These are phyloP conservation scores for Tragulus kanchil DNA, from an alignment of 2,113 vertebrate species.

Conservation along the genomic window DNA sequence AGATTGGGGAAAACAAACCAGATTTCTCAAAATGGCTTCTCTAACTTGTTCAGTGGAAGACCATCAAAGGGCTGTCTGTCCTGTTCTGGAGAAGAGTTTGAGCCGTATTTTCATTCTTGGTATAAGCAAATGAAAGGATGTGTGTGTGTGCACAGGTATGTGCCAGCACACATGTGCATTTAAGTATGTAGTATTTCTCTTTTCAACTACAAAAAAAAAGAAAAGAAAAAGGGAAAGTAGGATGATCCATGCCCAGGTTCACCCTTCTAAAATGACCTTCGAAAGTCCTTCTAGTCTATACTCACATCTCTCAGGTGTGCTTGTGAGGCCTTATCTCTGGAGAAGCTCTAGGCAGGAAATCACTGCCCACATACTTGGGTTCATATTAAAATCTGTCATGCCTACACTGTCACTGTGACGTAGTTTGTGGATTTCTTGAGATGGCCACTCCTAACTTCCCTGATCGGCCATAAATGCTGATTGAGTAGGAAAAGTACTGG, in stretches of 20 bases:
- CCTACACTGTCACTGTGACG: not conserved
- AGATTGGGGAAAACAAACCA: not conserved
- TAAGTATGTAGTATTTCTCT: not conserved
- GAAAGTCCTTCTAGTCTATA: not conserved
- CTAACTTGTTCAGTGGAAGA: not conserved
- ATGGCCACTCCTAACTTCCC: not conserved
- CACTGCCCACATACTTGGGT: not conserved
- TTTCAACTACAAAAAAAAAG: not conserved
- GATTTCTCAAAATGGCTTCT: not conserved
- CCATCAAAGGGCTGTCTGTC: not conserved
- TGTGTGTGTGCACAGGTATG: too few relatives aligned
- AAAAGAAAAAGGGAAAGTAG: not conserved
- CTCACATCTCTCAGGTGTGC: not conserved
- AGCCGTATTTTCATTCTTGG: not conserved
- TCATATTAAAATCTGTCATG: not conserved
- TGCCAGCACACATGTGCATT: not conserved
- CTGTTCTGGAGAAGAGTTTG: not conserved
- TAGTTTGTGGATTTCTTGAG: not conserved
- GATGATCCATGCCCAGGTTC: not conserved
- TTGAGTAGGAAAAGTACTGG: slow-evolving; percentile 24
- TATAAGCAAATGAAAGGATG: not conserved
- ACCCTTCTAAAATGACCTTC: not conserved
- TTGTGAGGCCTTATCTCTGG: not conserved
- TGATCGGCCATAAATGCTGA: slow-evolving; percentile 1
- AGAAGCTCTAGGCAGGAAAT: not conserved